phyloP scores from a whole-genome alignment of 2,113 vertebrate genomes.

The Myodes glareolus region DNA sequence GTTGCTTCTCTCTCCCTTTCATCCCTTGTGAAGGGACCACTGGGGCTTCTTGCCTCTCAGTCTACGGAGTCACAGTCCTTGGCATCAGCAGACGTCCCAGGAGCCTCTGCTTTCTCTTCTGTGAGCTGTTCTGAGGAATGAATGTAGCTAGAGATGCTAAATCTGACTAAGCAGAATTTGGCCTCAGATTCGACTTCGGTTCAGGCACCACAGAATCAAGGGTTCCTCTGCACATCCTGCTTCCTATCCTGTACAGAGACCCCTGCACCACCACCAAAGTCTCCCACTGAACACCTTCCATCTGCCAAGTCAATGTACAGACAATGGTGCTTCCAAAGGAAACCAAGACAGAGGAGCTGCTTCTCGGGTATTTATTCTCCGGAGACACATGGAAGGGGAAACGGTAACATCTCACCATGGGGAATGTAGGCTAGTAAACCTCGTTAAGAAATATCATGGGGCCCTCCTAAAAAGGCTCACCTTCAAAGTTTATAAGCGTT shows the following conservation, averaged over 20 bases:
- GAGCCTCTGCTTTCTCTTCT: slow-evolving; percentile 50
- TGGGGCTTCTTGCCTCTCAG: slow-evolving; percentile 4
- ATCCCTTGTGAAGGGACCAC: neutral
- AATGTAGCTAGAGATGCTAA: slow-evolving; percentile 19
- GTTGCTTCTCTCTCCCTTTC: neutral
- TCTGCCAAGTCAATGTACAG: neutral
- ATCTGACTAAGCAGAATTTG: slow-evolving; percentile 63
- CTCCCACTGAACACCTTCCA: neutral
- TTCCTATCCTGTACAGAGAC: neutral
- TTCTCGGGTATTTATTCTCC: neutral
- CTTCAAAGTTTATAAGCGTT: neutral
- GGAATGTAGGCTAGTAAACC: neutral
- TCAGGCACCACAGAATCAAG: slow-evolving; percentile 11
- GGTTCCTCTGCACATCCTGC: neutral
- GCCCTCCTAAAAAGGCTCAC: neutral
- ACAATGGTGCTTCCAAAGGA: neutral
- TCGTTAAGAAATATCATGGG: neutral
- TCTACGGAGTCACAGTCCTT: slow-evolving; percentile 44
- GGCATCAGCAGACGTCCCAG: slow-evolving; percentile 31
- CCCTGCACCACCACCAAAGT: neutral
- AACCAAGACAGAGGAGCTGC: neutral
- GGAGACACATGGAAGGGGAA: neutral
- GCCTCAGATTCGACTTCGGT: slow-evolving; percentile 30
- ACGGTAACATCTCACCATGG: neutral
- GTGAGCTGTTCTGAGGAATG: slow-evolving; percentile 60